These are phyloP conservation scores for Scortum barcoo DNA, from an alignment of 2,113 vertebrate species.

Conservation along the genomic window DNA sequence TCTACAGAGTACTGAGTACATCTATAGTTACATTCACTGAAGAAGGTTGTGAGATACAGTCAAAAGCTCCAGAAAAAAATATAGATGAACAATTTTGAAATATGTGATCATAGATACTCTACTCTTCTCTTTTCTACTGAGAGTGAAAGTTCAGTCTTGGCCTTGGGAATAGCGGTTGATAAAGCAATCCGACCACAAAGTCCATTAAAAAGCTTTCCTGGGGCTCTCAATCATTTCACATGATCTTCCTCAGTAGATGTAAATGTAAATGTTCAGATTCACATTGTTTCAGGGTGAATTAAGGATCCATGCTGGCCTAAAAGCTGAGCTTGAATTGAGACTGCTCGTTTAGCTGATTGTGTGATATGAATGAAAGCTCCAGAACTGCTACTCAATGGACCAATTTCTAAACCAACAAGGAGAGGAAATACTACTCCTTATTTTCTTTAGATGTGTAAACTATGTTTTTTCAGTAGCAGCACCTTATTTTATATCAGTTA, in stretches of 20 bases:
- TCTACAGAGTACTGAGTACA: too few relatives aligned
- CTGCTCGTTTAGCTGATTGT: neutral
- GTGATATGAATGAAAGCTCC: neutral
- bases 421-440: neutral
- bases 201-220: neutral
- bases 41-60: neutral
- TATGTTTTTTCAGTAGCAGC: neutral
- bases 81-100: neutral
- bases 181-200: neutral
- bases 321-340: neutral
- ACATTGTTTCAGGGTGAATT: neutral
- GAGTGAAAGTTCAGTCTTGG: neutral
- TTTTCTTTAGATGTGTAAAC: neutral
- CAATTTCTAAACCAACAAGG: neutral
- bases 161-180: neutral
- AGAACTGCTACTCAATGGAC: neutral
- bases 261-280: neutral
- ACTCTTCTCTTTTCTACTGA: neutral
- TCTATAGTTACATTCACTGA: neutral
- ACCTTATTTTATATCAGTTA: neutral
- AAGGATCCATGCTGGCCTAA: neutral
- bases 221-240: neutral
- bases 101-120: neutral
- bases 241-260: neutral
- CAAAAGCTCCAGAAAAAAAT: neutral